phyloP scores from a whole-genome alignment of 1,140 invertebrate genomes.

The Panagrolaimus sp. region DNA sequence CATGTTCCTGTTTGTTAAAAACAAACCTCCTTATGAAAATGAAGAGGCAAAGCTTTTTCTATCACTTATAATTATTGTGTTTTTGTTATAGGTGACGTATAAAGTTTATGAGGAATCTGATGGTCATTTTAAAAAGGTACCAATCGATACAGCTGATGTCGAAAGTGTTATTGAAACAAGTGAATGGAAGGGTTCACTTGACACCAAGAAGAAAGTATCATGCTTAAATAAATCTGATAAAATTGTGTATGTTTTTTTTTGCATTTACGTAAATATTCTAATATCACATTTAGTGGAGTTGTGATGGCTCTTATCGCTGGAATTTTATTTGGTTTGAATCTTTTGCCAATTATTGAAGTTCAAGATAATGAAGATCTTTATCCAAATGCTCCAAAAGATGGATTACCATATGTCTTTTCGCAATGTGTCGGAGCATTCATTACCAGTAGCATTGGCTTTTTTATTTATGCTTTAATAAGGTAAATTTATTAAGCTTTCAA shows the following conservation, averaged over 20 bases:
- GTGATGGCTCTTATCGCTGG: neutral
- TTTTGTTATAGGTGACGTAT: too few relatives aligned
- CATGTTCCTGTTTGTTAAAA: slow-evolving; percentile 10
- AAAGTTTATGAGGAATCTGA: too few relatives aligned
- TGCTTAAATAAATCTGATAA: neutral
- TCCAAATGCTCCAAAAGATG: neutral
- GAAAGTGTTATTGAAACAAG: too few relatives aligned
- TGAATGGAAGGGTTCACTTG: too few relatives aligned
- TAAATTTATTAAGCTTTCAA: neutral
- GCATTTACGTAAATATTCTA: neutral
- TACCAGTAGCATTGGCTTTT: neutral
- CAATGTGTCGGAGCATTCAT: slow-evolving; percentile 1
- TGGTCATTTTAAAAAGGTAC: too few relatives aligned
- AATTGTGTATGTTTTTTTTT: neutral
- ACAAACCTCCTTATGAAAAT: slow-evolving; percentile 1
- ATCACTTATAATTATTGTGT: too few relatives aligned
- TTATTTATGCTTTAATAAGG: neutral
- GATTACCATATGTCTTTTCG: neutral
- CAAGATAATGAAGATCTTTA: neutral
- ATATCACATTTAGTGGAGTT: neutral
- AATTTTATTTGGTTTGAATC: neutral
- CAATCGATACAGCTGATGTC: too few relatives aligned
- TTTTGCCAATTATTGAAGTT: neutral
- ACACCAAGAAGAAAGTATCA: neutral
- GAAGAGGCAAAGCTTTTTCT: neutral